Evolutionary conservation across 2,113 vertebrate species (phyloP).

Genomic region (Australoheros scitulus): DNA sequence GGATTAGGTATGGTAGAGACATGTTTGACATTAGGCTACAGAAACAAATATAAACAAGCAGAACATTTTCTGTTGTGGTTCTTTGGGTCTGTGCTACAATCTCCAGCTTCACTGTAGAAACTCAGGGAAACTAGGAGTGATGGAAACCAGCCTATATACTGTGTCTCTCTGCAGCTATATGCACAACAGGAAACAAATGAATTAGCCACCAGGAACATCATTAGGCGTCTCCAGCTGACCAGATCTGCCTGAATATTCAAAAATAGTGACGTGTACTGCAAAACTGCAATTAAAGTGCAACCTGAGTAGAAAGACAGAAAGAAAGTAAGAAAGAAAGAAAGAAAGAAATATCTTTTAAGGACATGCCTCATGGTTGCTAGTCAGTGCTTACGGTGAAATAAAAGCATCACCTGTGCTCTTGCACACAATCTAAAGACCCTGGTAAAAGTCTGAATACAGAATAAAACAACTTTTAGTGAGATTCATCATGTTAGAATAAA

Average conservation of each 20-base stretch:
- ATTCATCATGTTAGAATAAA: not conserved
- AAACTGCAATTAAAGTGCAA: not conserved
- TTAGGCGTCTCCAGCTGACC: not conserved
- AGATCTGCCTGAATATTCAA: not conserved
- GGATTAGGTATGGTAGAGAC: conserved; percentile 86
- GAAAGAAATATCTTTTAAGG: not conserved
- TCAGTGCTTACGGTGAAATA: fast-evolving
- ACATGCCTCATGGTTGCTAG: not conserved
- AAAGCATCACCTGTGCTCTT: not conserved
- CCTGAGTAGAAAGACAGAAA: not conserved
- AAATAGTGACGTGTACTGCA: not conserved
- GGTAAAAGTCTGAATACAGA: too few relatives aligned
- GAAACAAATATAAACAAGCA: not conserved
- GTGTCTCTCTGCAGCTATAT: not conserved
- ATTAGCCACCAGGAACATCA: not conserved
- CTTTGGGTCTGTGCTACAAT: not conserved
- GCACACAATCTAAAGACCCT: not conserved
- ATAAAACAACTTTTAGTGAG: not conserved
- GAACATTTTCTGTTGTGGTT: not conserved
- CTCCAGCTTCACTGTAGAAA: not conserved
- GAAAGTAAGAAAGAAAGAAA: not conserved
- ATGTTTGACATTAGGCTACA: not conserved
- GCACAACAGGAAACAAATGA: not conserved
- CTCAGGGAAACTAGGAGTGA: not conserved
- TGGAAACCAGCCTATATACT: not conserved